Evolutionary conservation across 92 coral and sea anemone species (phyloP).

Genomic region (Parazoanthus darwini): DNA sequence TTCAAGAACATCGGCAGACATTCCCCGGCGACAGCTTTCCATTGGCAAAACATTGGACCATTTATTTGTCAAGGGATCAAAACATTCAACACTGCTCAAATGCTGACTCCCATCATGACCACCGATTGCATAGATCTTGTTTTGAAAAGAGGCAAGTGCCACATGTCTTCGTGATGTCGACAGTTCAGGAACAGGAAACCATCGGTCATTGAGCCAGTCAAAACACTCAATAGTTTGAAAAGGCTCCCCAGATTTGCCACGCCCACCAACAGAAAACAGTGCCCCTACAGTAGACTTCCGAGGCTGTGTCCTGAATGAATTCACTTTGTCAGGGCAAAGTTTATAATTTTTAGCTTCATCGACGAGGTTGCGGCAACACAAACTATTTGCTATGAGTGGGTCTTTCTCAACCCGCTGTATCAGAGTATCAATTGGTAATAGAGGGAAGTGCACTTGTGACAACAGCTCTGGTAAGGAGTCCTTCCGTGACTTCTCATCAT

Average conservation of each 20-base stretch:
- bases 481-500: constrained; percentile 64
- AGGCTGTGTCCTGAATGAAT: constrained; percentile 81
- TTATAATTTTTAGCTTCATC: constrained; percentile 97
- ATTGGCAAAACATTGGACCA: constrained; percentile 84
- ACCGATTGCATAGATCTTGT: constrained; percentile 94
- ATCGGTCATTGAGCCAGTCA: constrained; percentile 87
- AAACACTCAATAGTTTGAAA: constrained; percentile 90
- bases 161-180: constrained; percentile 94
- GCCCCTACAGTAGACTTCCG: constrained; percentile 83
- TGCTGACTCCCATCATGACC: constrained; percentile 97
- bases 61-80: constrained; percentile 77
- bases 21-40: constrained; percentile 90
- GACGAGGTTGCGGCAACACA: constrained; percentile 79
- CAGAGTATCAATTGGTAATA: constrained; percentile 70
- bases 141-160: constrained; percentile 83
- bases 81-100: constrained; percentile 90
- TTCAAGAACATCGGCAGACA: constrained; percentile 94
- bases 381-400: constrained; percentile 55
- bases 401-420: constrained; percentile 75
- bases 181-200: constrained; percentile 85
- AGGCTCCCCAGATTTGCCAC: constrained; percentile 98
- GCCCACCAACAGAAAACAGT: constrained; percentile 94
- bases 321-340: constrained; percentile 71
- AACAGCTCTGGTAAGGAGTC: constrained; percentile 69
- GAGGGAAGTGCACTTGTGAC: constrained; percentile 78